Base-by-base conservation (phyloP, 2,113 vertebrate genomes). In the Labeo catla region DNA sequence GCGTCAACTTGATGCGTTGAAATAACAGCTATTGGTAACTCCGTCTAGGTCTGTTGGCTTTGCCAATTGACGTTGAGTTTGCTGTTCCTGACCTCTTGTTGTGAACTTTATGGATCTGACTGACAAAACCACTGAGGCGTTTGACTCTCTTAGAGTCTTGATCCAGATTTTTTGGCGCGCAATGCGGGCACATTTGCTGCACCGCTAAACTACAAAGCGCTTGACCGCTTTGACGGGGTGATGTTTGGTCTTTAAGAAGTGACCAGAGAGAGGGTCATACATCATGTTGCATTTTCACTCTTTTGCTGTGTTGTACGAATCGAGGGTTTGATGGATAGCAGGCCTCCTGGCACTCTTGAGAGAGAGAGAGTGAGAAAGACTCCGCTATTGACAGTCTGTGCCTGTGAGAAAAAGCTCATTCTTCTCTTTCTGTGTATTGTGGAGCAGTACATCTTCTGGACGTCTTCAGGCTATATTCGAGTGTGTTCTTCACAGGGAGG, bases 311-410 rank as follows among this genome's bases (percentile, higher is more conserved):
- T 88, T 87, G 84, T 91, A 86, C 73, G 76, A 90, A 87, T 93
- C 90, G 90, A 92, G 85, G 63, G 70, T 80, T 89, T 94, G 93
- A 95, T 94, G 91, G 93, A 95, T 94, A 91, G 88, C 85, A 91
- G 39, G 70, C 91, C 89, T 87, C 86, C 88, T 49, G 73, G 81
- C 66, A 6, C 90, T 85, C n/a, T 49, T 9, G 49, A 12, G 54
- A 81, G 54, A 43, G 59, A 76, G 52, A 49, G 50, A 57, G 73
- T 45, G 43, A 72, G 49, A 63, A 57, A 88, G 43, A 70, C 76
- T 61, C 2, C 0, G 23, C 8, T 59, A 86, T 86, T 76, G 81
- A 84, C 81, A 74, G 47, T 12, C 34, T 16, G 50, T 77, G 49
- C 61, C 39, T 72, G 28, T 72, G 52, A 74, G 81, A 59, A 65